Base-by-base conservation (phyloP, 2,888 invertebrate species). In the Lacanobia oleracea region DNA sequence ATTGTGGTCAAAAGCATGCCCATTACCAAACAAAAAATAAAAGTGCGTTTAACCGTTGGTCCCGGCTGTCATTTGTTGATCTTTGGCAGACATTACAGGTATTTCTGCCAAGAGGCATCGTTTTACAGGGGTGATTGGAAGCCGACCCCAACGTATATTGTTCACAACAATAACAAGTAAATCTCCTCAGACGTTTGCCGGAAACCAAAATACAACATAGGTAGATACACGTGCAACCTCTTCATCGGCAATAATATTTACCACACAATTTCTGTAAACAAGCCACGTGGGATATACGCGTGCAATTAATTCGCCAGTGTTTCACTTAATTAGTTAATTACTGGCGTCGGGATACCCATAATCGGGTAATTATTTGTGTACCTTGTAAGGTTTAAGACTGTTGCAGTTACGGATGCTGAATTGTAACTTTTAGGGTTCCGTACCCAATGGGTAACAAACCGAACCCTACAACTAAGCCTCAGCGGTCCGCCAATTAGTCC, bases 241-340 rank as follows among this genome's bases (percentile, higher is more conserved):
- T 18, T 59, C 23, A 33, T 63, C n/a, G 18, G 9, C 23, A 33
- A 70, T 45, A 27, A 48, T 54, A 53, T 57, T 40, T 21, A 53
- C 4, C 33, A 37, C 14, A 48, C 14, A 43, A 21, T 72, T 37
- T 45, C 23, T 27, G 7, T 7, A 8, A 43, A n/a, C 63, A 40
- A 4, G 53, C 23, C 43, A 61, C 67, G 74, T 61, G 68, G n/a
- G 1, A 9, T 12, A 43, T 16, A 40, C 48, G 60, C 33, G 33
- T 50, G 54, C 33, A 45, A 45, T 75, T n/a, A 45, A 23, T n/a
- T 10, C 4, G 10, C n/a, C 16, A 72, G 12, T 73, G 67, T 48
- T 53, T 54, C 7, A n/a, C 18, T 50, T 68, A 75, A 77, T 67
- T 75, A 65, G 51, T 40, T 59, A 21, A 60, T 48, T 50, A 54